Evolutionary conservation across 37 sponge, comb jelly and placozoan species (phyloP).

Genomic region (Hexactinellida sp.): DNA sequence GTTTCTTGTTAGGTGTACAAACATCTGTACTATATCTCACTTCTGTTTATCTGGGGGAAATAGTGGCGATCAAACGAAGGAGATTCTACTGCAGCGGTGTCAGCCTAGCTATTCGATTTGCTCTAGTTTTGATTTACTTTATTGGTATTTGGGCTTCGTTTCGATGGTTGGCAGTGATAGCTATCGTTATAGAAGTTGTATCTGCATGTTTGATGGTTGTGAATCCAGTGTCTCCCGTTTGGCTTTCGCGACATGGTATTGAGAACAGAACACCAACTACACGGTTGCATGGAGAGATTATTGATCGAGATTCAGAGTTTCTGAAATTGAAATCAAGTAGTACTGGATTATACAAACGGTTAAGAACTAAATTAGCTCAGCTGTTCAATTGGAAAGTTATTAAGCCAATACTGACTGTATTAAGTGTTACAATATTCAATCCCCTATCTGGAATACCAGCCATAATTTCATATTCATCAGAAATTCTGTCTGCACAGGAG

Average conservation of each 20-base stretch:
- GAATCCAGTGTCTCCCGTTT: background rate
- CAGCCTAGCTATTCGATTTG: background rate
- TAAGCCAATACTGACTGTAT: background rate
- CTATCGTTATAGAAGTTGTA: background rate
- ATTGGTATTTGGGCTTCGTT: background rate
- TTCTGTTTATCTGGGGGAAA: background rate
- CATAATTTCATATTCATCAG: background rate
- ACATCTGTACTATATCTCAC: background rate
- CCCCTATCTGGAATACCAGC: background rate
- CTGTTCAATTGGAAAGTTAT: background rate
- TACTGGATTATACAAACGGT: too few relatives aligned
- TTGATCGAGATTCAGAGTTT: background rate
- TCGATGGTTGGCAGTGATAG: background rate
- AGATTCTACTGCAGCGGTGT: background rate
- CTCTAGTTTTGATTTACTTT: background rate
- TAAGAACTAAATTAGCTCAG: background rate
- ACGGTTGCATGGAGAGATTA: background rate
- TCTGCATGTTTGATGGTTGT: background rate
- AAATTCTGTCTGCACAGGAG: background rate
- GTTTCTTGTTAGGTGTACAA: background rate
- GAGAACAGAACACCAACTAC: too few relatives aligned
- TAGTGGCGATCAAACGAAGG: background rate
- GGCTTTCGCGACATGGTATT: background rate
- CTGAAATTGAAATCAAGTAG: too few relatives aligned
- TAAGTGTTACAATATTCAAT: background rate